Conservation (phyloP, 1,140 invertebrate genomes). For the Drosophila tani region DNA sequence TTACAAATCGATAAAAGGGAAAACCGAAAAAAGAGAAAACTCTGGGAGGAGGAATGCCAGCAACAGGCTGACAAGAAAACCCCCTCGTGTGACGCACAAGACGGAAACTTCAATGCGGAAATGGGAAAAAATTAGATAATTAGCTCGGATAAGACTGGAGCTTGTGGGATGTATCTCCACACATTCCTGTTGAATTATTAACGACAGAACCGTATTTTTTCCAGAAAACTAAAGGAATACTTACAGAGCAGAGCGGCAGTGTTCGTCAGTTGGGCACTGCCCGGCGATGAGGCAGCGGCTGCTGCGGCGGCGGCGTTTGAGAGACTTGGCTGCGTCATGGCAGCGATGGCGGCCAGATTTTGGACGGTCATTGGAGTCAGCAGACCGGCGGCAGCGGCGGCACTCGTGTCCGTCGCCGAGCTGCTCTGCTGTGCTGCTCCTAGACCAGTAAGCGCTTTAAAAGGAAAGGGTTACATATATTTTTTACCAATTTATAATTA, state of each 20-base stretch:
- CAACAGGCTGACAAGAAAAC: slow-evolving; percentile 18
- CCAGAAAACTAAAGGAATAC: slow-evolving; percentile 26
- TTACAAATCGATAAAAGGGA: slow-evolving; percentile 64
- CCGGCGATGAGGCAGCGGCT: slow-evolving; percentile 85
- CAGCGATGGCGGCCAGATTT: slow-evolving; percentile 94
- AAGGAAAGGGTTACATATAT: not conserved
- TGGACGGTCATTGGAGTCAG: slow-evolving; percentile 94
- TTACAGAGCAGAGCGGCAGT: slow-evolving; percentile 84
- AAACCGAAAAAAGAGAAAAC: not conserved
- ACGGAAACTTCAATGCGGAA: slow-evolving; percentile 19
- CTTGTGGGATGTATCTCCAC: slow-evolving; percentile 7
- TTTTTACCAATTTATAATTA: not conserved
- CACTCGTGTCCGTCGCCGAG: slow-evolving; percentile 70
- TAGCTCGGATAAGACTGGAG: slow-evolving; percentile 14
- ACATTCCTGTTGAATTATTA: slow-evolving; percentile 29
- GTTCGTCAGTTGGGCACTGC: slow-evolving; percentile 84
- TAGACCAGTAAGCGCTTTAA: slow-evolving; percentile 75
- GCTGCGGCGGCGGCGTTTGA: slow-evolving; percentile 85
- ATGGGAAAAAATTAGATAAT: slow-evolving; percentile 44
- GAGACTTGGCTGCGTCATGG: slow-evolving; percentile 91
- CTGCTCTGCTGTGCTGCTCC: slow-evolving; percentile 83
- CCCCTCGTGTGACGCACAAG: slow-evolving; percentile 15
- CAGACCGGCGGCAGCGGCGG: slow-evolving; percentile 86
- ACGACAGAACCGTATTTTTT: too few species aligned
- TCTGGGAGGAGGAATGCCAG: not conserved